These are phyloP conservation scores for Trinectes maculatus DNA, from an alignment of 2,113 vertebrate species.

Conservation along the genomic window DNA sequence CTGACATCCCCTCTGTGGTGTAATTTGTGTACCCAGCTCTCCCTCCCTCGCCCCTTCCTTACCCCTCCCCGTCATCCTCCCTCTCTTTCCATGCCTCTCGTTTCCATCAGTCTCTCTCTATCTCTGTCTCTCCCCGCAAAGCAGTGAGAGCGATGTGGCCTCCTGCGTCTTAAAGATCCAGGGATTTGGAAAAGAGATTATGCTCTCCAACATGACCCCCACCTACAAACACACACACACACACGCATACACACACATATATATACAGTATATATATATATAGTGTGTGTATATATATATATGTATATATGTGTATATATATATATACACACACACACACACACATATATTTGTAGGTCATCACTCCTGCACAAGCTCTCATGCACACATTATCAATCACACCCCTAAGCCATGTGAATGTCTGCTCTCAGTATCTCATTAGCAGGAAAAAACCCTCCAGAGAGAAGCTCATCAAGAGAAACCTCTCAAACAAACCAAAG, in stretches of 20 bases:
- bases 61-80: slow-evolving; percentile 16
- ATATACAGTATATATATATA: too few species aligned
- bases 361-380: slow-evolving; percentile 9
- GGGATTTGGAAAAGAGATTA: slow-evolving; percentile 59
- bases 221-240: too few species aligned
- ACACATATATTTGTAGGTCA: slow-evolving; percentile 14
- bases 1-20: slow-evolving; percentile 53
- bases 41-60: slow-evolving; percentile 10
- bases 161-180: slow-evolving; percentile 57
- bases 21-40: slow-evolving; percentile 62
- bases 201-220: slow-evolving; percentile 6
- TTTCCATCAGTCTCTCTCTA: slow-evolving; percentile 44
- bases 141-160: slow-evolving; percentile 57
- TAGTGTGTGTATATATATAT: slow-evolving; percentile 11
- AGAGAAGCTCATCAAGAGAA: slow-evolving; percentile 41
- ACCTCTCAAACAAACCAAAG: slow-evolving; percentile 43
- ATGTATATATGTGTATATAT: slow-evolving; percentile 15
- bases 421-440: slow-evolving; percentile 39
- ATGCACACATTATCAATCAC: slow-evolving; percentile 25
- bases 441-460: slow-evolving; percentile 25
- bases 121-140: slow-evolving; percentile 43
- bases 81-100: slow-evolving; percentile 26
- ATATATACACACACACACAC: not conserved
- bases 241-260: too few species aligned
- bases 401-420: slow-evolving; percentile 24